Evolutionary conservation across 2,888 invertebrate species (phyloP), one percentile per base, ranked within the genome.

Genomic region (Coleophora deauratella): DNA sequence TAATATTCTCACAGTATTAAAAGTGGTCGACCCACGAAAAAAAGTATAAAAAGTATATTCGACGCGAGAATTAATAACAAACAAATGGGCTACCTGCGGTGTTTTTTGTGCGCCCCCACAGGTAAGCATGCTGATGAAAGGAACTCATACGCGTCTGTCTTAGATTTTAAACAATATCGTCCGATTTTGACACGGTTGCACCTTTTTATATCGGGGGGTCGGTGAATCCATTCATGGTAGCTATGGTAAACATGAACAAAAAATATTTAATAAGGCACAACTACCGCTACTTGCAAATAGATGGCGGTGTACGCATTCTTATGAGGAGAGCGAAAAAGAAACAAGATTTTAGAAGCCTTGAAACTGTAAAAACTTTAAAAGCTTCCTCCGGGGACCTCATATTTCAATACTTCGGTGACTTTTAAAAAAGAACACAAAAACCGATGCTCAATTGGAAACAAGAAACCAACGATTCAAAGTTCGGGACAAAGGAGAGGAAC

Each of bases 51-150:
- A 74, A 76, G 64, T 64, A 72, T 72, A 75, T 76, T 74, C 80
- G 79, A 80, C 72, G 79, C 82, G 80, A 81, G 85, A 84, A 82
- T 85, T 85, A 84, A 85, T 85, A 85, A 85, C 82, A 85, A 85
- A 85, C 85, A 85, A 85, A 85, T 85, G 84, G 76, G 84, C 85
- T 85, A 85, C 85, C 85, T 85, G 85, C 73, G 67, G 74, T 62
- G 78, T 81, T 85, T 85, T 85, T 85, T 85, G 81, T 84, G 69
- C 57, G 66, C 71, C 70, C 72, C 72, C 72, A 77, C 84, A 85
- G 84, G 84, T 82, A 84, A 71, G 58, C 59, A 69, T 63, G 70
- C 72, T 74, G 78, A 80, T 80, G 81, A 79, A 78, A 80, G 76
- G 74, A 73, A 66, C 77, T 79, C 75, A 71, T 72, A 74, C 69